A percentile compares a stretch with the other conserved stretches of the same genome.
phyloP scores from a whole-genome alignment of 2,113 vertebrate genomes.

The Strix uralensis region DNA sequence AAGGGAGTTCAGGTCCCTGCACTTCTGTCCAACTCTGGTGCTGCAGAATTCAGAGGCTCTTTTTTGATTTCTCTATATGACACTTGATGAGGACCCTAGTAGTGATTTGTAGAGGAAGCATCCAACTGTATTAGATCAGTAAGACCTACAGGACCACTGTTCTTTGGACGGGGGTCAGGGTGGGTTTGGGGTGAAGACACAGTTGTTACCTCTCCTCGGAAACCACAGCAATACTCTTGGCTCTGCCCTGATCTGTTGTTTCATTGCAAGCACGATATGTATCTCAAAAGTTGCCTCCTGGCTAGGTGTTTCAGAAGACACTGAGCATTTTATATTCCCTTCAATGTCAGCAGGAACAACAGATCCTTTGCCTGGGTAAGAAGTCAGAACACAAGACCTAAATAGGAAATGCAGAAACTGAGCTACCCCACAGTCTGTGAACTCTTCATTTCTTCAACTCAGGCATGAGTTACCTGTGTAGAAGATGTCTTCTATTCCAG shows the following conservation, averaged over 20 bases:
- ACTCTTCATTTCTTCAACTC: neutral
- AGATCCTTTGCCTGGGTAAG: neutral
- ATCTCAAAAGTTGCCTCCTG: neutral
- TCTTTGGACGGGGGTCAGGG: neutral
- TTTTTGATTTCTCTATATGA: neutral
- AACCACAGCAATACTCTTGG: neutral
- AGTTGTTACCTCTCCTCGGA: neutral
- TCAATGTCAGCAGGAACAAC: neutral
- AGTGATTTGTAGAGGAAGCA: neutral
- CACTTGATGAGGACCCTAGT: neutral
- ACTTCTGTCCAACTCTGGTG: neutral
- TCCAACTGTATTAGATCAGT: neutral
- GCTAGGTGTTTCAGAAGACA: neutral
- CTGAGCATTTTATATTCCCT: neutral
- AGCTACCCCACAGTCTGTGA: neutral
- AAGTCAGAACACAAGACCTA: neutral
- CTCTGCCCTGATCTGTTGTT: neutral
- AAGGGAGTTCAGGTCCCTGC: neutral
- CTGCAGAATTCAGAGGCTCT: neutral
- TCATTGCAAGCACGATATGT: neutral
- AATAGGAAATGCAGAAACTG: neutral
- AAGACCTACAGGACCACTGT: neutral
- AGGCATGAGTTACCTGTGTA: neutral
- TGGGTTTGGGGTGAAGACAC: neutral
- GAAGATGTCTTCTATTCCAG: neutral